These are phyloP conservation scores for Neodon shergylaensis DNA, from an alignment of 2,113 vertebrate genomes.

Conservation along the genomic window DNA sequence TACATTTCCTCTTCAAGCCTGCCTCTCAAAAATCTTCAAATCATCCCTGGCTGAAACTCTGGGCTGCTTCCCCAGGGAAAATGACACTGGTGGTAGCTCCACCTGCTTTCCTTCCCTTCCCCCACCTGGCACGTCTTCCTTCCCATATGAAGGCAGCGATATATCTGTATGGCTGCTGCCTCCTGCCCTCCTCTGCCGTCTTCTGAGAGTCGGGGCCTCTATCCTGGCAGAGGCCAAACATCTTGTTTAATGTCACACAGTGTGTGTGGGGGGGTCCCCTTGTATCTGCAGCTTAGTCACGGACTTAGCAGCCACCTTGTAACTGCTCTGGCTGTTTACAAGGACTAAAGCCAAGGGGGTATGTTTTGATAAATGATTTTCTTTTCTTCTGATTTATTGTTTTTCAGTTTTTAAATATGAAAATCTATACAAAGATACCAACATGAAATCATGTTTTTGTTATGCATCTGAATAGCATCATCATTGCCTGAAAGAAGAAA, in stretches of 20 bases:
- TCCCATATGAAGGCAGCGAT: not conserved
- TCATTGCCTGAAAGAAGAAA: slow-evolving; percentile 28
- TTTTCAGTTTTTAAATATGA: slow-evolving; percentile 13
- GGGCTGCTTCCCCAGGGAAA: slow-evolving; percentile 64
- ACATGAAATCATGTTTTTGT: slow-evolving; percentile 37
- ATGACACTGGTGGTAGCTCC: not conserved
- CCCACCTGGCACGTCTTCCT: not conserved
- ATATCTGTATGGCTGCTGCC: not conserved
- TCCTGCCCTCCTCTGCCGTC: not conserved
- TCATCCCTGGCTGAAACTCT: slow-evolving; percentile 39
- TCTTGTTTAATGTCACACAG: not conserved
- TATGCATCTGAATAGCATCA: slow-evolving; percentile 18
- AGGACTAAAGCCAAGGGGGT: not conserved
- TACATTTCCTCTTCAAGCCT: slow-evolving; percentile 73
- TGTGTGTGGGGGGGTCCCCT: too few relatives aligned
- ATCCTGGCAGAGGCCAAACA: not conserved
- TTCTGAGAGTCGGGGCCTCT: not conserved
- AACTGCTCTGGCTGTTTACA: not conserved
- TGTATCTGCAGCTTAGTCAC: not conserved
- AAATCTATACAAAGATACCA: not conserved
- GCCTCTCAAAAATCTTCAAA: slow-evolving; percentile 66
- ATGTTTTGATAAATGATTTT: slow-evolving; percentile 7
- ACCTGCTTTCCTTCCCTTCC: not conserved
- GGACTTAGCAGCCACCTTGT: not conserved
- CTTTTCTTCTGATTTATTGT: slow-evolving; percentile 16